Base-by-base conservation (phyloP, 2,888 invertebrate genomes). In the Orthosia cruda region DNA sequence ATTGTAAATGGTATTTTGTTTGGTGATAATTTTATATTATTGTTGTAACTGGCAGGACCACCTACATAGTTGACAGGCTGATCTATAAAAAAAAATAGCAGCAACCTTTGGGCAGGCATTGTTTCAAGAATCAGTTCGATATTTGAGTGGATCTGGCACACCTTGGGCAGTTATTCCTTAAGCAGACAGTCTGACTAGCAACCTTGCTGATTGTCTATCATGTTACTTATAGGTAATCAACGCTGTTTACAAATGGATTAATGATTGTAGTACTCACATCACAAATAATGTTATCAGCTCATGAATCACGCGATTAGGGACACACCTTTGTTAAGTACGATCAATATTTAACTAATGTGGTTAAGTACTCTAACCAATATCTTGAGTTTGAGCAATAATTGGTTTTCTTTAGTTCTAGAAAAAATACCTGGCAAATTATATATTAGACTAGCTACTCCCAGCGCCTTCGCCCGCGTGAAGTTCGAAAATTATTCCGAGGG, bases 251-350 rank as follows among this genome's bases (percentile, higher is more conserved):
- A 71, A 71, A 62, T 45, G 13, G 18, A 61, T 61, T 61, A 32
- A 3, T 26, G 15, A 45, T 52, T 26, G 18, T 59, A 18, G 1
- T 32, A 59, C 16, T 11, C 32, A 59, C 13, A 4, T 26, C 47
- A 47, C 16, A 7, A 20, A 20, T 9, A 20, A 55, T 50, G 7
- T 50, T 54, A 77, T 76, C 65, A 58, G 16, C 1, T 13, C 11
- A 54, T 78, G 54, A 78, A 45, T 71, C 54, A 71, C 49, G 16
- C 0, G 18, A 2, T 7, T 67, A 20, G 16, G 18, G n/a, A 55
- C 54, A 45, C 71, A 23, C 75, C 75, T 32, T 74, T 59, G 4
- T 52, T 47, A 23, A 47, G 7, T n/a, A 32, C 40, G 5, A 63
- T 32, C 0, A 20, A 40, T 49, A 32, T 32, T 47, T 4, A 45